These are phyloP conservation scores for Theropithecus gelada DNA, from an alignment of 2,113 vertebrate species.

Conservation along the genomic window DNA sequence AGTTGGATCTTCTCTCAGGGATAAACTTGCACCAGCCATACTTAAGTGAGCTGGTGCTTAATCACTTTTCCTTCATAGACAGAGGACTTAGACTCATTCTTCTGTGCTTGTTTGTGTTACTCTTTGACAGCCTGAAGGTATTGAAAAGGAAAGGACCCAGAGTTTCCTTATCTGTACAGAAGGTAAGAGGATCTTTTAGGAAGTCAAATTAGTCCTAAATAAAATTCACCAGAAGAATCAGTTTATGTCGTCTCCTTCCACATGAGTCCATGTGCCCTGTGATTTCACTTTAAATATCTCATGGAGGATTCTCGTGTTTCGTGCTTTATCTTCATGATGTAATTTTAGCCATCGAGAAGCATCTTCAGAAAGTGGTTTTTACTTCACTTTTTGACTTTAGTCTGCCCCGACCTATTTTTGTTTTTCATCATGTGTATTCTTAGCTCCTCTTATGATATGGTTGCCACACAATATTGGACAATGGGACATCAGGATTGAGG, in stretches of 20 bases:
- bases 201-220: background rate
- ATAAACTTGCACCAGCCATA: background rate
- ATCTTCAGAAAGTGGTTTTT: background rate
- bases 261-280: background rate
- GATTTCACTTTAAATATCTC: background rate
- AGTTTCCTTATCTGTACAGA: conserved; percentile 81
- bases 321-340: background rate
- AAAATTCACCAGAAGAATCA: background rate
- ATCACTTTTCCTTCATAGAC: background rate
- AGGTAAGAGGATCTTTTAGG: conserved; percentile 75
- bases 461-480: background rate
- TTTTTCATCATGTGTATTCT: background rate
- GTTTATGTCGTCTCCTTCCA: background rate
- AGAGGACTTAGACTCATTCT: background rate
- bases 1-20: background rate
- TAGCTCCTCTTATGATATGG: background rate
- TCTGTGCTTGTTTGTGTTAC: conserved; percentile 31
- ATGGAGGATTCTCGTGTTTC: background rate
- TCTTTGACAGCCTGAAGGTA: conserved; percentile 81
- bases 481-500: background rate
- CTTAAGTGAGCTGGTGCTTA: background rate
- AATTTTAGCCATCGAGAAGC: background rate
- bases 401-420: background rate
- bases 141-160: conserved; percentile 82
- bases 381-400: background rate